Conservation (phyloP, 2,797 vertebrate species). For the Babyrousa celebensis region DNA sequence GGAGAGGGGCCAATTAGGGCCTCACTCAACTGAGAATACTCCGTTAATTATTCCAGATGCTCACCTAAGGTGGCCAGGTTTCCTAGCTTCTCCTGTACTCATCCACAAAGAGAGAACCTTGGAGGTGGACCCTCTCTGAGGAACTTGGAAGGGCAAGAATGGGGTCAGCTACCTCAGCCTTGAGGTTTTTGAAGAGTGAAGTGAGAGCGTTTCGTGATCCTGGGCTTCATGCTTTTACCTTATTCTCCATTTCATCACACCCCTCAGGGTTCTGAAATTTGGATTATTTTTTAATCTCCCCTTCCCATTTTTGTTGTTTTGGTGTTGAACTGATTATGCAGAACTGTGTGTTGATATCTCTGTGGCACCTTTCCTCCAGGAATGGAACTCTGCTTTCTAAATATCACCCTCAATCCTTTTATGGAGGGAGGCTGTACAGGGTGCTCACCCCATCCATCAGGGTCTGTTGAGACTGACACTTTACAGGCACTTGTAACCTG, state of each 20-base stretch:
- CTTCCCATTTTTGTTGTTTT: slow-evolving; percentile 64
- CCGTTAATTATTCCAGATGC: neutral
- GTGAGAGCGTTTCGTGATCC: slow-evolving; percentile 13
- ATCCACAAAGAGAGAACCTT: neutral
- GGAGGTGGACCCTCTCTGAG: neutral
- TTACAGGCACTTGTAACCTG: neutral
- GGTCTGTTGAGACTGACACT: neutral
- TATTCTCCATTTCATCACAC: slow-evolving; percentile 26
- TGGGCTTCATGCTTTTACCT: neutral
- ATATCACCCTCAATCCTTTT: slow-evolving; percentile 37
- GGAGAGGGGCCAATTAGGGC: neutral
- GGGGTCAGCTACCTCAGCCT: neutral
- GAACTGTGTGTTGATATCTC: slow-evolving; percentile 26
- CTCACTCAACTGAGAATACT: too few relatives aligned
- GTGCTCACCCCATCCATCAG: slow-evolving; percentile 41
- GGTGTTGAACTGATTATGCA: slow-evolving; percentile 75
- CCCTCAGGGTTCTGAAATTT: slow-evolving; percentile 63
- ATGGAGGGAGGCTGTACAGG: neutral
- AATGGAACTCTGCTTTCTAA: slow-evolving; percentile 53
- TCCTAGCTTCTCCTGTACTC: neutral
- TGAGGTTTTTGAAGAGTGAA: neutral
- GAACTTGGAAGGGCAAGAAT: neutral
- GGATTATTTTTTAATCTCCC: slow-evolving; percentile 75
- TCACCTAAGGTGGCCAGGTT: neutral
- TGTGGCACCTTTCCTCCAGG: slow-evolving; percentile 2